Conservation (phyloP, 2,113 vertebrate species). For the Hoplias malabaricus region DNA sequence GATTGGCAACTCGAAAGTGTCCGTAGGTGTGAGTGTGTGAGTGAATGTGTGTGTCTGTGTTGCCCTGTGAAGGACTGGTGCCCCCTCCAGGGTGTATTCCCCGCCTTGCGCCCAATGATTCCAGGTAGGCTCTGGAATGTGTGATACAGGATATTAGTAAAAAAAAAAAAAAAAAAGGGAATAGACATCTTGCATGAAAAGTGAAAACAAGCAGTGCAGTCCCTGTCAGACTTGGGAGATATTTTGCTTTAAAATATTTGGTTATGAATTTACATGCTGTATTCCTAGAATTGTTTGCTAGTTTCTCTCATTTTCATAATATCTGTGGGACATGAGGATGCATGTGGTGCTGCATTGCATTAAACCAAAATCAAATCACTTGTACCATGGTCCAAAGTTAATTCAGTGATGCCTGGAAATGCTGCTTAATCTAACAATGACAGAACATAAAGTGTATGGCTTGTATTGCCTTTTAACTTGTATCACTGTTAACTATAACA, state of each 20-base stretch:
- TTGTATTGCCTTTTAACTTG: no score
- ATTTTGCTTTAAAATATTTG: slow-evolving; percentile 38
- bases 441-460: neutral
- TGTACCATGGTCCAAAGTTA: neutral
- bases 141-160: no score
- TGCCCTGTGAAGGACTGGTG: no score
- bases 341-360: neutral
- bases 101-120: no score
- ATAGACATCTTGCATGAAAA: neutral
- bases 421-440: slow-evolving; percentile 1
- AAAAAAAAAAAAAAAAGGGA: neutral
- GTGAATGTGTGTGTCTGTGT: no score
- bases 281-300: slow-evolving; percentile 2
- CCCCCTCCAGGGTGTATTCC: no score
- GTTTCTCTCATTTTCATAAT: slow-evolving; percentile 29
- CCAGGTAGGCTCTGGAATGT: no score
- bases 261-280: slow-evolving; percentile 37
- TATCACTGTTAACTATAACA: no score
- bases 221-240: neutral
- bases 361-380: slow-evolving; percentile 29
- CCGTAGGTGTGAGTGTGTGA: no score
- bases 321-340: neutral
- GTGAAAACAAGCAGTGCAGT: neutral
- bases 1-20: no score
- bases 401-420: slow-evolving; percentile 6